Conservation (phyloP, 1,140 invertebrate genomes). For the Brachionus rubens region DNA sequence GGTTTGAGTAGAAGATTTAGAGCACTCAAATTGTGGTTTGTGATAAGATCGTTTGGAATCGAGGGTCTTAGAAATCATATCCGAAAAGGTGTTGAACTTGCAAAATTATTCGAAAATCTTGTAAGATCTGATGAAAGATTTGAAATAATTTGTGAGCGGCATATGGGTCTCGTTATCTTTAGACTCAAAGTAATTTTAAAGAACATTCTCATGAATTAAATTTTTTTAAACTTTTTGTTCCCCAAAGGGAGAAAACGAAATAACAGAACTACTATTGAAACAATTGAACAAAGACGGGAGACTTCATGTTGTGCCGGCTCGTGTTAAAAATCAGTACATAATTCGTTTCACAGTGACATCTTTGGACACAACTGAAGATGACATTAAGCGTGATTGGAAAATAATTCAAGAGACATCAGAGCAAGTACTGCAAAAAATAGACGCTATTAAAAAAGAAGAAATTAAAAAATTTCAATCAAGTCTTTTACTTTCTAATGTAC, state of each 20-base stretch:
- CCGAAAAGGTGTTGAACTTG: slow-evolving; percentile 54
- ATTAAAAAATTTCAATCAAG: slow-evolving; percentile 78
- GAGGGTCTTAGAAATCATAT: slow-evolving; percentile 57
- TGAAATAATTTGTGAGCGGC: slow-evolving; percentile 55
- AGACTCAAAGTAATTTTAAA: slow-evolving; percentile 49
- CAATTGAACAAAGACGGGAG: slow-evolving; percentile 56
- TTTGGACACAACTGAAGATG: slow-evolving; percentile 77
- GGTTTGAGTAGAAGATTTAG: slow-evolving; percentile 58
- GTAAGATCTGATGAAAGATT: slow-evolving; percentile 54
- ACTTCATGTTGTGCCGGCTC: slow-evolving; percentile 59
- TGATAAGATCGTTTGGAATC: slow-evolving; percentile 57
- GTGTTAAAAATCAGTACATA: slow-evolving; percentile 73
- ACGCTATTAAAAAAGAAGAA: slow-evolving; percentile 12
- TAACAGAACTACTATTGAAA: slow-evolving; percentile 58
- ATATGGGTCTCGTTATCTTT: slow-evolving; percentile 59
- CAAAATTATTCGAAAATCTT: slow-evolving; percentile 55
- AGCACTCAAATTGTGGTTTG: slow-evolving; percentile 60
- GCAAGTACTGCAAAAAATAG: slow-evolving; percentile 63
- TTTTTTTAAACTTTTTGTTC: neutral
- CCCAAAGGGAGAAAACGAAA: slow-evolving; percentile 54
- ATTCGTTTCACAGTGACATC: slow-evolving; percentile 90
- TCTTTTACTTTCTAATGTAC: slow-evolving; percentile 80
- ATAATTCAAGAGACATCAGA: slow-evolving; percentile 77
- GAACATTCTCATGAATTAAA: neutral
- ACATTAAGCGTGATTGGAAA: slow-evolving; percentile 81